Percentiles rank a stretch among this genome's conserved stretches.
Conservation (phyloP, 2,113 vertebrate genomes). For the Cercocebus atys region DNA sequence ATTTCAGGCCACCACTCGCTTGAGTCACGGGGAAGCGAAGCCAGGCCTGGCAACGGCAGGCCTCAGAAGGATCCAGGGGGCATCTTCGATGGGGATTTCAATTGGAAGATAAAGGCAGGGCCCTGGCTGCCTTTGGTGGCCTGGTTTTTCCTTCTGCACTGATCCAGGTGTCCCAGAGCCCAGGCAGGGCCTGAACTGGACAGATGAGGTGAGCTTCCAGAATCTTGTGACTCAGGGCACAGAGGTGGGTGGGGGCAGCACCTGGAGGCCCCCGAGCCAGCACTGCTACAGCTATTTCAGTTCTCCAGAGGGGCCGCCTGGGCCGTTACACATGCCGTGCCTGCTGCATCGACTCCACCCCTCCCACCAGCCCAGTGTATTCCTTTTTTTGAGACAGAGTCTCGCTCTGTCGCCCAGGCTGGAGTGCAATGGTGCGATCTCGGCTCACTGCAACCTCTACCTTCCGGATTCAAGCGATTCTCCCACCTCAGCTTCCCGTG, state of each 20-base stretch:
- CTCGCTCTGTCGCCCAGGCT: too few species aligned
- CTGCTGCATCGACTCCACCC: not conserved
- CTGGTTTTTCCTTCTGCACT: not conserved
- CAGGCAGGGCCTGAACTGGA: not conserved
- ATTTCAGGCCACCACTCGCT: not conserved
- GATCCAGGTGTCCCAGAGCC: too few species aligned
- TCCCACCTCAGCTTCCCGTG: too few species aligned
- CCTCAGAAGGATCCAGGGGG: not conserved
- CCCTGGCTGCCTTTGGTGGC: not conserved
- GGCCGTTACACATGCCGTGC: rapidly evolving
- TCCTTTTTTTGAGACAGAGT: not conserved
- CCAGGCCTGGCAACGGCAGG: not conserved
- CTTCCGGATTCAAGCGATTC: too few species aligned
- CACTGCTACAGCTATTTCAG: not conserved
- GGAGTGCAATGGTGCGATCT: too few species aligned
- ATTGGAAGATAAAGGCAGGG: not conserved
- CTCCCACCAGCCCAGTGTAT: not conserved
- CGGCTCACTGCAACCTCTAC: too few species aligned
- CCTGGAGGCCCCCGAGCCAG: not conserved
- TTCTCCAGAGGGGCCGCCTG: rapidly evolving
- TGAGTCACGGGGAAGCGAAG: not conserved
- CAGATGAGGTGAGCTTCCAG: not conserved
- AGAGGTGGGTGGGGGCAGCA: not conserved
- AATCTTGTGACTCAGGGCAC: not conserved
- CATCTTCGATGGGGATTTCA: not conserved